phyloP scores from a whole-genome alignment of 2,888 invertebrate species.

The Machimus atricapillus region DNA sequence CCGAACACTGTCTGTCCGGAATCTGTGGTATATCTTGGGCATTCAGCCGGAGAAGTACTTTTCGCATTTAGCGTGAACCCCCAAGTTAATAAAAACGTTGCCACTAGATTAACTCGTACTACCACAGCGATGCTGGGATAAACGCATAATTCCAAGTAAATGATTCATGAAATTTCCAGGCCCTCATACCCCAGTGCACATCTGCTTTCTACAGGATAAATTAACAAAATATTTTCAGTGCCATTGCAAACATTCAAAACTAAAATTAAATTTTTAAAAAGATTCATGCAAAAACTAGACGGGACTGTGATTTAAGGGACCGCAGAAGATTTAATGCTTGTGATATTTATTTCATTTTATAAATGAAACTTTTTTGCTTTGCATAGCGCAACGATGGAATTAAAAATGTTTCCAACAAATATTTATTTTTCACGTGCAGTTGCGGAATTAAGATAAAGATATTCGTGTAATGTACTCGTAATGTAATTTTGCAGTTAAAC shows the following conservation, averaged over 20 bases:
- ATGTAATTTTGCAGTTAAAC: not conserved
- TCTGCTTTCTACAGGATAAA: slow-evolving; percentile 6
- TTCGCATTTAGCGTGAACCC: slow-evolving; percentile 18
- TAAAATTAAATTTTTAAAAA: slow-evolving; percentile 3
- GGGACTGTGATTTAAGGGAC: not conserved
- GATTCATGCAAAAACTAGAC: not conserved
- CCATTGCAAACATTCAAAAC: not conserved
- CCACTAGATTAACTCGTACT: slow-evolving; percentile 27
- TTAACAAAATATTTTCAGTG: slow-evolving; percentile 26
- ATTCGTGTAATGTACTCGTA: not conserved
- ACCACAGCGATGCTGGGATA: not conserved
- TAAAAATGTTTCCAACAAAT: not conserved
- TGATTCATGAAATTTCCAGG: slow-evolving; percentile 31
- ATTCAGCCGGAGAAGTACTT: slow-evolving; percentile 18
- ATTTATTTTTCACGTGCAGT: not conserved
- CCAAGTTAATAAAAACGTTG: slow-evolving; percentile 32
- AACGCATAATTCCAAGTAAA: slow-evolving; percentile 27
- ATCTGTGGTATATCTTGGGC: not conserved
- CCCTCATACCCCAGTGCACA: slow-evolving; percentile 7
- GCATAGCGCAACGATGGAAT: not conserved
- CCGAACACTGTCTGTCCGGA: not conserved
- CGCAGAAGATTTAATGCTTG: not conserved
- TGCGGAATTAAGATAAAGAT: not conserved
- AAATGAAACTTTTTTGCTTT: not conserved
- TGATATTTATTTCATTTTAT: not conserved